Percentiles rank a stretch among this genome's conserved stretches.
These are phyloP conservation scores for Aspidapion aeneum DNA, from an alignment of 2,888 invertebrate species.

Conservation along the genomic window DNA sequence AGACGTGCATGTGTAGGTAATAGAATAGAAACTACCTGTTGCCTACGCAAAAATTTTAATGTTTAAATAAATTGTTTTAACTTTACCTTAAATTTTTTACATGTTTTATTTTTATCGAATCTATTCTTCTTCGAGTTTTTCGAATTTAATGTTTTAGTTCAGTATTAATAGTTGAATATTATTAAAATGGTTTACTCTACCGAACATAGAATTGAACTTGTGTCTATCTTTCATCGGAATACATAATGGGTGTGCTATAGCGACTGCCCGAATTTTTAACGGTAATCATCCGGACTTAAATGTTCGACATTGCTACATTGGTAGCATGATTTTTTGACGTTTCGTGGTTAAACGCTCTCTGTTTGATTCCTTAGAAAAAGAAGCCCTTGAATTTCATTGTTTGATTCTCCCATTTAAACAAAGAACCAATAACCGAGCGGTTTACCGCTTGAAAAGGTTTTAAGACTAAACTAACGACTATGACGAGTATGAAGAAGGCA, in stretches of 20 bases:
- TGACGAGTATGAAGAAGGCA: too few relatives aligned
- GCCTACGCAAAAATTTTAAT: not conserved
- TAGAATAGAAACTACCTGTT: not conserved
- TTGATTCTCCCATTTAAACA: too few relatives aligned
- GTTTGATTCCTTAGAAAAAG: too few relatives aligned
- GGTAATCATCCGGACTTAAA: not conserved
- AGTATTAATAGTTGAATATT: not conserved
- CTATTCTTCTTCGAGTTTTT: not conserved
- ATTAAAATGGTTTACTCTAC: not conserved
- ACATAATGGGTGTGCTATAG: not conserved
- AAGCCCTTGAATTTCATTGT: too few relatives aligned
- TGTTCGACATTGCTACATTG: not conserved
- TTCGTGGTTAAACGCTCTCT: too few relatives aligned
- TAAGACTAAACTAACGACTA: too few relatives aligned
- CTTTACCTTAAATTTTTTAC: not conserved
- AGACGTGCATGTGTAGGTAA: not conserved
- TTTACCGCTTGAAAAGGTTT: too few relatives aligned
- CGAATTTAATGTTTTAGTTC: not conserved
- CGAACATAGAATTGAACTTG: not conserved
- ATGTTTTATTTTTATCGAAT: not conserved
- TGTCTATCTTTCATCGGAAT: not conserved
- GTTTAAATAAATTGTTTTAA: not conserved
- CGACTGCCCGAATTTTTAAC: not conserved
- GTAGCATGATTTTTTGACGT: too few relatives aligned
- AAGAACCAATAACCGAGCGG: too few relatives aligned